phyloP scores from a whole-genome alignment of 2,113 vertebrate species.

The Podilymbus podiceps region DNA sequence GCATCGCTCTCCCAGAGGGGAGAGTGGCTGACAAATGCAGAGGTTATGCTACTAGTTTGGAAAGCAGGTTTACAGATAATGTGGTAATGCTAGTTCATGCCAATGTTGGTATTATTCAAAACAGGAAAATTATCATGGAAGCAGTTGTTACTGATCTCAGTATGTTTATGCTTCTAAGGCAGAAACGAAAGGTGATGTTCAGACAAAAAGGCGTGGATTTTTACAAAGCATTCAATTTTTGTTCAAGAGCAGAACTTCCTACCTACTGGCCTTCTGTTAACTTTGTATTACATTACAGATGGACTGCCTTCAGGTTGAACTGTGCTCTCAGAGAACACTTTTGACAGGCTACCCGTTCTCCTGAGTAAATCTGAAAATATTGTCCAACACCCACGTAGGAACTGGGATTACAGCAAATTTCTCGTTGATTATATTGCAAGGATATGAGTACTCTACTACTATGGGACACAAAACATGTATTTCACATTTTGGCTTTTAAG shows the following conservation, averaged over 20 bases:
- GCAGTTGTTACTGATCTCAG: not conserved
- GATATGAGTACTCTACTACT: not conserved
- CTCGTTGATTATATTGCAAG: not conserved
- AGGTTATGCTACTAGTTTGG: not conserved
- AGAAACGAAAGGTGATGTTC: not conserved
- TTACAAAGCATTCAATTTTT: not conserved
- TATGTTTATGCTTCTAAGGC: not conserved
- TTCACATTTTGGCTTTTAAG: not conserved
- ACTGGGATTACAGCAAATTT: not conserved
- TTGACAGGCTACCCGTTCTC: not conserved
- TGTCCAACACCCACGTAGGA: not conserved
- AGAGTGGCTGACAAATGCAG: not conserved
- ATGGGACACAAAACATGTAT: not conserved
- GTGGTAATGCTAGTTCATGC: not conserved
- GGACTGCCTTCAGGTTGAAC: not conserved
- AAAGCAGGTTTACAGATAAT: not conserved
- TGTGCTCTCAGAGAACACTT: not conserved
- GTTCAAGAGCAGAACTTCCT: not conserved
- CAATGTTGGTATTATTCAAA: not conserved
- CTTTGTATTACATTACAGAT: not conserved
- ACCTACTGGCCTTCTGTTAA: not conserved
- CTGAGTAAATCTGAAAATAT: not conserved
- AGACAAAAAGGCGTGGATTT: not conserved
- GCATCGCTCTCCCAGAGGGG: not conserved
- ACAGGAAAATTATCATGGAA: not conserved